Percentiles rank a stretch among this genome's conserved stretches.
These are phyloP conservation scores for Egretta garzetta DNA, from an alignment of 2,113 vertebrate genomes.

Conservation along the genomic window DNA sequence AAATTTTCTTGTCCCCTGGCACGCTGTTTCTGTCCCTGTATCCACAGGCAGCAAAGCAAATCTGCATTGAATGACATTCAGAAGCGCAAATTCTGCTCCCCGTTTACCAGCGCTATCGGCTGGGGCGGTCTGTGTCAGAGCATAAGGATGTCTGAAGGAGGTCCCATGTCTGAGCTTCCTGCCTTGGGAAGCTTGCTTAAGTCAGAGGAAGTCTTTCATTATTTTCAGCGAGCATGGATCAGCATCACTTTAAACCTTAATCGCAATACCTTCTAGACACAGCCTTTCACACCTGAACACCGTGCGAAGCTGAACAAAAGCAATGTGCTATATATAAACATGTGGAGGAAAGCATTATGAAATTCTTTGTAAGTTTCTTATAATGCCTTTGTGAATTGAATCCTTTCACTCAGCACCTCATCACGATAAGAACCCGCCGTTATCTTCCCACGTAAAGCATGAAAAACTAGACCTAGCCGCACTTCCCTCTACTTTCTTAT, in stretches of 20 bases:
- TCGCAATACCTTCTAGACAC: conserved; percentile 8
- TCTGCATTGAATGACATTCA: not conserved
- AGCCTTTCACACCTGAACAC: not conserved
- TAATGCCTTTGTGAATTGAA: conserved; percentile 14
- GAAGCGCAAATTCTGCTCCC: not conserved
- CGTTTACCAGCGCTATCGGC: not conserved
- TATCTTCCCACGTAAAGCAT: not conserved
- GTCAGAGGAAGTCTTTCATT: not conserved
- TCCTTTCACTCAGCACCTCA: not conserved
- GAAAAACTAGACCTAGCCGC: not conserved
- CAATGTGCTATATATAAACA: conserved; percentile 36
- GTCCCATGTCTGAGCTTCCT: not conserved
- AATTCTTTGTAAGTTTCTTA: not conserved
- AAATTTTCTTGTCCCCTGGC: not conserved
- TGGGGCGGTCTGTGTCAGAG: not conserved
- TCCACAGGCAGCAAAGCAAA: not conserved
- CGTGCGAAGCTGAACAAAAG: conserved; percentile 32
- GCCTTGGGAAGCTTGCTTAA: not conserved
- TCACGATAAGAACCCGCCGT: not conserved
- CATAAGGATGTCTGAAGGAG: not conserved
- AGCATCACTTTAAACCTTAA: not conserved
- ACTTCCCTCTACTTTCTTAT: not conserved
- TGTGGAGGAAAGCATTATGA: not conserved
- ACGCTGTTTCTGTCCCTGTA: not conserved
- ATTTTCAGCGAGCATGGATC: not conserved